Evolutionary conservation across 2,888 invertebrate genomes (phyloP).

Genomic region (Corbicula japonica): DNA sequence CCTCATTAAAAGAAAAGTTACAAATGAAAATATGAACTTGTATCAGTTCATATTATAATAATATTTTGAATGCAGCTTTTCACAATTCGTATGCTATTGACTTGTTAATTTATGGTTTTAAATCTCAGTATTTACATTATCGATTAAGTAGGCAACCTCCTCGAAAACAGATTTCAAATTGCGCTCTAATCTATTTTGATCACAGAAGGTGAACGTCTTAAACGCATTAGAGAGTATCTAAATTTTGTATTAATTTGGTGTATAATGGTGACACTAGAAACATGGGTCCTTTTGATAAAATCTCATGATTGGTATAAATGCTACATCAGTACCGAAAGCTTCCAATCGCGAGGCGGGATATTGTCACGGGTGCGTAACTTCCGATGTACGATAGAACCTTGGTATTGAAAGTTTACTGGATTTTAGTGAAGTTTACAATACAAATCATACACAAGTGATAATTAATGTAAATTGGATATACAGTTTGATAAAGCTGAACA

Average conservation of each 20-base stretch:
- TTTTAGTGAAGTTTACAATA: constrained; percentile 52
- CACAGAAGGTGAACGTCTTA: constrained; percentile 23
- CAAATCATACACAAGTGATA: constrained; percentile 61
- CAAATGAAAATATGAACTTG: constrained; percentile 16
- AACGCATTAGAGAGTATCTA: constrained; percentile 36
- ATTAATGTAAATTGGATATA: constrained; percentile 61
- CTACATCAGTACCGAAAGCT: constrained; percentile 21
- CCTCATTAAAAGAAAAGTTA: background rate
- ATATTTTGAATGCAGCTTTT: constrained; percentile 30
- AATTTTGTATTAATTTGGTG: constrained; percentile 18
- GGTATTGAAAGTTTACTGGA: constrained; percentile 50
- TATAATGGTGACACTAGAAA: constrained; percentile 13
- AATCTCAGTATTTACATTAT: constrained; percentile 36
- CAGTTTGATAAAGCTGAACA: constrained; percentile 29
- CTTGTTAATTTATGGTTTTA: no score
- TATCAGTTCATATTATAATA: constrained; percentile 9
- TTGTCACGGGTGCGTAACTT: constrained; percentile 36
- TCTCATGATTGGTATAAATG: constrained; percentile 29
- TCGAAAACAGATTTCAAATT: constrained; percentile 37
- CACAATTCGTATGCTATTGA: constrained; percentile 21
- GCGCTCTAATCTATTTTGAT: constrained; percentile 26
- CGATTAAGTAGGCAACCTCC: constrained; percentile 15
- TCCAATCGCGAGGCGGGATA: constrained; percentile 11
- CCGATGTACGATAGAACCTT: constrained; percentile 26
- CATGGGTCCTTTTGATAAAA: constrained; percentile 5